Conservation (phyloP, 2,888 invertebrate species). For the Periphyllus acericola region DNA sequence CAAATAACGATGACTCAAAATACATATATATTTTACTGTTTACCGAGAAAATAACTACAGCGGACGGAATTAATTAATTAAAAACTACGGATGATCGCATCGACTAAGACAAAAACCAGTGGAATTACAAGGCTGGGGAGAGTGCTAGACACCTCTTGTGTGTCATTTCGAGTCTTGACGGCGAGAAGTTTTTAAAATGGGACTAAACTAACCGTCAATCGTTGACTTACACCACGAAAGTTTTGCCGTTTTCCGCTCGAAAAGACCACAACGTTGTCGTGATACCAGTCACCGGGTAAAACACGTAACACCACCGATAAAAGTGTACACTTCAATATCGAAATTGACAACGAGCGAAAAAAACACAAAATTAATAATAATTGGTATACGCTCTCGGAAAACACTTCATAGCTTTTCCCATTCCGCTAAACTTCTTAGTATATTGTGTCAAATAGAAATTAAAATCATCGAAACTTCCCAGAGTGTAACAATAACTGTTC, state of each 20-base stretch:
- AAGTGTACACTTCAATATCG: not conserved
- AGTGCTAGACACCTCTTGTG: not conserved
- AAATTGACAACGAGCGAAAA: not conserved
- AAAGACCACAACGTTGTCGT: not conserved
- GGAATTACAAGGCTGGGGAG: not conserved
- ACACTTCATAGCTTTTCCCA: not conserved
- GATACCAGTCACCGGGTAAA: not conserved
- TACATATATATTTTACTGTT: not conserved
- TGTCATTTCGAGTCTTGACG: not conserved
- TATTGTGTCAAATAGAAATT: too few species aligned
- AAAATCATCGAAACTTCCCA: too few species aligned
- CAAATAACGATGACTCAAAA: not conserved
- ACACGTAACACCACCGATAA: not conserved
- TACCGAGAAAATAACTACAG: not conserved
- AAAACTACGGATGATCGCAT: slow-evolving; percentile 43
- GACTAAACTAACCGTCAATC: not conserved
- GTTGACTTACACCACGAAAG: not conserved
- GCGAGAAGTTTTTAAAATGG: not conserved
- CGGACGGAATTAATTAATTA: slow-evolving; percentile 35
- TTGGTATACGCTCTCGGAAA: not conserved
- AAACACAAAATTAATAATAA: not conserved
- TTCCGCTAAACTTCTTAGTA: not conserved
- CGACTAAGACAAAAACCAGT: not conserved
- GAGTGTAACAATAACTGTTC: too few species aligned
- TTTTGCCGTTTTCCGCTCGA: slow-evolving; percentile 35